A percentile compares a stretch with the other conserved stretches of the same genome.
Conservation (phyloP, 2,888 invertebrate species). For the Nemurella pictetii region DNA sequence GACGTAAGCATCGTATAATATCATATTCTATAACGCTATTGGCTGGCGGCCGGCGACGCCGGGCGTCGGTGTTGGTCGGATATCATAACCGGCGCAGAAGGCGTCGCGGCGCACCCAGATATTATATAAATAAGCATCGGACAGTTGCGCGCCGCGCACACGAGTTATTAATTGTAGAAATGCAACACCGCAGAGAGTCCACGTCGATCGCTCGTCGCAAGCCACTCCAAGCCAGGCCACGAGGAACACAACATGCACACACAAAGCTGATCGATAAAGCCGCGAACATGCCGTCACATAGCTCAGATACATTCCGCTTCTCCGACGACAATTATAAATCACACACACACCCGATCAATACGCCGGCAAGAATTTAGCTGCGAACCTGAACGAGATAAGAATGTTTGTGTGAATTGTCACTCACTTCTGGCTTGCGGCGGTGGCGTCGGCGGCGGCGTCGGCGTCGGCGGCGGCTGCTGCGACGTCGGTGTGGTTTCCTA, state of each 20-base stretch:
- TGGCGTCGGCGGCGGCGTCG: not conserved
- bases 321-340: not conserved
- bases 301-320: not conserved
- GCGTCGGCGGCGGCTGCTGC: not conserved
- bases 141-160: not conserved
- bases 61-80: constrained; percentile 36
- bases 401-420: constrained; percentile 1
- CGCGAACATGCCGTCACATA: not conserved
- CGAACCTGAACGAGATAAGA: not conserved
- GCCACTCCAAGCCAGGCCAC: not conserved
- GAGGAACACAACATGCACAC: not conserved
- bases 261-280: not conserved
- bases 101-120: not conserved
- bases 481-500: not conserved
- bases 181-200: not conserved
- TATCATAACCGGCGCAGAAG: constrained; percentile 39
- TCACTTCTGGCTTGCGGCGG: not conserved
- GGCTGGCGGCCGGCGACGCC: constrained; percentile 33
- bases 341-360: not conserved
- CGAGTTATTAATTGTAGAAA: not conserved
- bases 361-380: not conserved
- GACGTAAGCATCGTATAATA: constrained; percentile 37
- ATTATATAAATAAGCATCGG: not conserved
- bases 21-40: constrained; percentile 42
- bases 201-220: not conserved